Evolutionary conservation across 2,113 vertebrate species (phyloP).

Genomic region (Microcebus tavaratra): DNA sequence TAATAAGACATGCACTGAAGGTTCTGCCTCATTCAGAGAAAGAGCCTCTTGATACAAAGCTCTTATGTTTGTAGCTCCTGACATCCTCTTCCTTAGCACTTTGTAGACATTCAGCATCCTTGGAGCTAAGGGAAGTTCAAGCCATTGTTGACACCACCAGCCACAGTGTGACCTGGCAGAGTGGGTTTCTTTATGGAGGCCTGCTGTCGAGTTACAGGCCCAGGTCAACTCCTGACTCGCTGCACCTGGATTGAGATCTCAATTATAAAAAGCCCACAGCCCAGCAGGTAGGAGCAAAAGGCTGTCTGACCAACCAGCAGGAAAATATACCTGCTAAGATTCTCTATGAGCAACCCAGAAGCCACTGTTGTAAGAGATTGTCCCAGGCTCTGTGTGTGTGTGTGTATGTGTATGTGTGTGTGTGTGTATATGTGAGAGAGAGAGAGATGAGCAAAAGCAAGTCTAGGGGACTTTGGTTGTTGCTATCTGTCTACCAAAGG

Average conservation of each 20-base stretch:
- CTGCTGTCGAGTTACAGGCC: neutral
- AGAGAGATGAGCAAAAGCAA: neutral
- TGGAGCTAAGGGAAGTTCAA: neutral
- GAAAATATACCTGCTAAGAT: neutral
- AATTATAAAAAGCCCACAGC: neutral
- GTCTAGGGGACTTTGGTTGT: neutral
- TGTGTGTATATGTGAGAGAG: no score
- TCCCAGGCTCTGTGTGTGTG: neutral
- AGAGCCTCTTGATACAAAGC: neutral
- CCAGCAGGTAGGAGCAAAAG: neutral
- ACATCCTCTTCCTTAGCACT: neutral
- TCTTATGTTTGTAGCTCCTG: neutral
- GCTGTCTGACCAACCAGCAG: neutral
- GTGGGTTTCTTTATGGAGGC: neutral
- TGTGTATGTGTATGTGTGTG: neutral
- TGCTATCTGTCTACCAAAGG: neutral
- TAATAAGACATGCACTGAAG: neutral
- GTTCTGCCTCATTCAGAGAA: neutral
- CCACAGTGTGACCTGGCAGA: neutral
- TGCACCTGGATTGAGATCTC: neutral
- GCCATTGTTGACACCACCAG: neutral
- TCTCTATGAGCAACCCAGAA: neutral
- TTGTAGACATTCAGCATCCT: neutral
- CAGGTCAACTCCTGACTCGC: neutral
- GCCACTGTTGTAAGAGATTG: neutral